Evolutionary conservation across 64 coral and sea anemone species (phyloP).

Genomic region (Dendronephthya gigantea): DNA sequence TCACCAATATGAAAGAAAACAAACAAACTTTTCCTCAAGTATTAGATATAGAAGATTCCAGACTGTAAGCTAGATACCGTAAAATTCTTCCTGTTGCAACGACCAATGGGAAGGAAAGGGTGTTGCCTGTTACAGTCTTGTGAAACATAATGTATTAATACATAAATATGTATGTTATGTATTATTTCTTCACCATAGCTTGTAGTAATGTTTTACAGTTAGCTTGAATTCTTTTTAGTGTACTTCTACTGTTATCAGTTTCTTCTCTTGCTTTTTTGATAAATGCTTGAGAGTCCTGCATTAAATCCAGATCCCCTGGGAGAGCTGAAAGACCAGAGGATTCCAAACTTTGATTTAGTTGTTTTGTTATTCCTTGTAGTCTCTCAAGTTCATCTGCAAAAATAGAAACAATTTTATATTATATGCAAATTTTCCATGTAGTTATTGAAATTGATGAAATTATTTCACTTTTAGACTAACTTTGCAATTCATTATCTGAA

Average conservation of each 20-base stretch:
- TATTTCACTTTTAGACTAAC: not conserved
- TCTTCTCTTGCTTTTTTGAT: slow-evolving; percentile 6
- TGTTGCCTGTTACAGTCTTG: no score
- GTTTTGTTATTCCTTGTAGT: slow-evolving; percentile 3
- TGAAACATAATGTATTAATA: no score
- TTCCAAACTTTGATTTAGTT: not conserved
- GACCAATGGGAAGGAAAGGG: no score
- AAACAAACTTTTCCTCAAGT: no score
- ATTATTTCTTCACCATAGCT: not conserved
- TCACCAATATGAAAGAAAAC: no score
- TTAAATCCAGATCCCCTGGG: not conserved
- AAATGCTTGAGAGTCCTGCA: slow-evolving; percentile 3
- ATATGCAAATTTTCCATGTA: not conserved
- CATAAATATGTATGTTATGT: not conserved
- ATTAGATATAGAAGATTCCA: no score
- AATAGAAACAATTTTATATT: not conserved
- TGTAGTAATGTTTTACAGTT: slow-evolving; percentile 21
- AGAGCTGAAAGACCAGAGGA: not conserved
- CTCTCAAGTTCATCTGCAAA: not conserved
- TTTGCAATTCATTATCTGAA: not conserved
- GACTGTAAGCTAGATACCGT: no score
- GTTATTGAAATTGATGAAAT: not conserved
- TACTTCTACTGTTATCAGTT: not conserved
- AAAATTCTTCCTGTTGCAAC: no score
- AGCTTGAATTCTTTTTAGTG: not conserved